Evolutionary conservation across 2,888 invertebrate species (phyloP), one percentile per base, ranked within the genome.

Genomic region (Nipponacmea schrenckii): DNA sequence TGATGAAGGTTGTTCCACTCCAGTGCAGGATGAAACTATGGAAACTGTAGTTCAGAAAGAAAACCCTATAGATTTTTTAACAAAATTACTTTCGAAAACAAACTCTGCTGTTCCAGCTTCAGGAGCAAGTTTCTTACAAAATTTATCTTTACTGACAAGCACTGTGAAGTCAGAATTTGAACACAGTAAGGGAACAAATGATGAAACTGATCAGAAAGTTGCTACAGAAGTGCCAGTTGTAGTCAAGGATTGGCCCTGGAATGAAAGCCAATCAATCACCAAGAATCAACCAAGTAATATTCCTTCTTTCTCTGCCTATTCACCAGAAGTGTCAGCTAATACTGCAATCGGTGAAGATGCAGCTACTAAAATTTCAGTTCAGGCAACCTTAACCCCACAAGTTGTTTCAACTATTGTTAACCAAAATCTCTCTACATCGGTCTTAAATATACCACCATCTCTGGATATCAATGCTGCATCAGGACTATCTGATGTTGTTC

Each of bases 21-120:
- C 85, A 1, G 84, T 85, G 0, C 79, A 81, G 70, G 85, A 85
- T 77, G 85, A 85, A 71, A 80, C 79, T 26, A 67, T 76, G 44
- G 76, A 72, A 17, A 73, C 74, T 62, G 70, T 68, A 20, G 67
- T 71, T 14, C 73, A 77, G 67, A 76, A 74, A 64, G 78, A 79
- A 62, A 85, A 85, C 69, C 84, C 85, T 10, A 85, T 85, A 39
- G 85, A 85, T 73, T 84, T 85, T 73, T 76, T 85, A 15, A 84
- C 83, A 56, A 81, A 84, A 74, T 76, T 85, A 45, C 77, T 85
- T 26, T 79, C 82, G 44, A 83, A 85, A 73, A 80, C 84, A 12
- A 81, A 80, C 45, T 84, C 81, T 72, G 72, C 78, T 14, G 78
- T 81, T 2, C 65, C 74, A 3, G 70, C 75, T n/a, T 75, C 75